Evolutionary conservation across 2,888 invertebrate genomes (phyloP), one percentile per base, ranked within the genome.

Genomic region (Synergus gifuensis): DNA sequence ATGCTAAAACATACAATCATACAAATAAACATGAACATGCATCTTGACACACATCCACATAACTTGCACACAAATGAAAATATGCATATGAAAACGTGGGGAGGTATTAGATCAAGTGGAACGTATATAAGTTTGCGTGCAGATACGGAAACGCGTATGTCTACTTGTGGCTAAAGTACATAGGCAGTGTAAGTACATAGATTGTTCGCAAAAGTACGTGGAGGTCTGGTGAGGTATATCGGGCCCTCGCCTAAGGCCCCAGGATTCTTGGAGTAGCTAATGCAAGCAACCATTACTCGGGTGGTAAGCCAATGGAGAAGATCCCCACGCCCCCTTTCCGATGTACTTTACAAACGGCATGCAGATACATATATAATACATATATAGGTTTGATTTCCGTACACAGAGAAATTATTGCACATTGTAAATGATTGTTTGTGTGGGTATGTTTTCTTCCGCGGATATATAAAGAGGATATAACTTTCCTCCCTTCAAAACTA

Each of bases 241-340:
- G 44, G 69, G 77, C 80, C 82, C 84, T 87, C 83, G 86, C 86
- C 88, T 87, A 85, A 85, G 87, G 87, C 86, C 76, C 79, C 76
- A 77, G 77, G 67, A 76, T 80, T 84, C 86, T 79, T 78, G 83
- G 88, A 90, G 89, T 90, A 89, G 89, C 89, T 91, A 90, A 89
- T 90, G 89, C 90, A 89, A 84, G 85, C 91, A 88, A 91, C 91
- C 91, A 92, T 92, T 91, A 92, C 92, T 91, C 88, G 90, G 87
- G 89, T 90, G 89, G 89, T 87, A 91, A 92, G 88, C 92, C 92
- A 92, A 92, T 92, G 91, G 91, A 91, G 91, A 90, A 88, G 89
- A 92, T 91, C 91, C 91, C 90, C 92, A 92, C 92, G 92, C 92
- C 92, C 92, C 91, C 91, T 91, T 85, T 89, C 84, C 86, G 87